Conservation (phyloP, 1,140 invertebrate genomes). For the Octopus bimaculoides region DNA sequence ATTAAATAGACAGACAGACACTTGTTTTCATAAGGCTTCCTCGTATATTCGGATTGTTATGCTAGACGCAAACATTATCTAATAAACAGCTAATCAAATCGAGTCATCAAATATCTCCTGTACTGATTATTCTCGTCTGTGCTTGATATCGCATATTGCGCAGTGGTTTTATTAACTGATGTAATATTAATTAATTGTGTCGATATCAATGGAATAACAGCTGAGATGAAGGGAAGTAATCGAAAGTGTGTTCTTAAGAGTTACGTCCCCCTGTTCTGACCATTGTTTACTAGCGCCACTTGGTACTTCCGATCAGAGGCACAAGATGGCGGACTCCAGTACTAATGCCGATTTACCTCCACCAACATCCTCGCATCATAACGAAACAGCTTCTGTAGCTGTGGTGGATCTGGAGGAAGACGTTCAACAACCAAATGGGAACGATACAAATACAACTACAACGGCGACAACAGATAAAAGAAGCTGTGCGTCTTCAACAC, state of each 20-base stretch:
- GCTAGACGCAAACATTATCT: no score
- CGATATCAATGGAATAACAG: no score
- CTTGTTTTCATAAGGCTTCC: no score
- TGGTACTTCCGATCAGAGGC: not conserved
- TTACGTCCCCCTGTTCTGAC: not conserved
- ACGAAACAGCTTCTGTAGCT: not conserved
- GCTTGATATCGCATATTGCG: no score
- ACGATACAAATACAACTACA: not conserved
- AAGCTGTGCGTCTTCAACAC: no score
- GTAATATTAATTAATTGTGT: no score
- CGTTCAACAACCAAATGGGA: not conserved
- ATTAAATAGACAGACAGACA: no score
- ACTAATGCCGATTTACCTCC: not conserved
- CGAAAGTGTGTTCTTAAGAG: not conserved
- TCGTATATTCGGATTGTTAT: no score
- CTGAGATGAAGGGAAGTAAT: not conserved
- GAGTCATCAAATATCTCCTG: no score
- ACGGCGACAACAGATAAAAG: not conserved
- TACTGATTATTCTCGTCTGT: no score
- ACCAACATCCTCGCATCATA: not conserved
- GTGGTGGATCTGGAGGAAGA: not conserved
- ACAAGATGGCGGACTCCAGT: conserved; percentile 3
- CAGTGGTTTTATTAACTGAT: no score
- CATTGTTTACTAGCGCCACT: conserved; percentile 5
- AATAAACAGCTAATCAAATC: no score